Evolutionary conservation across 1,140 invertebrate genomes (phyloP).

Genomic region (Pseudomyrmex sp.): DNA sequence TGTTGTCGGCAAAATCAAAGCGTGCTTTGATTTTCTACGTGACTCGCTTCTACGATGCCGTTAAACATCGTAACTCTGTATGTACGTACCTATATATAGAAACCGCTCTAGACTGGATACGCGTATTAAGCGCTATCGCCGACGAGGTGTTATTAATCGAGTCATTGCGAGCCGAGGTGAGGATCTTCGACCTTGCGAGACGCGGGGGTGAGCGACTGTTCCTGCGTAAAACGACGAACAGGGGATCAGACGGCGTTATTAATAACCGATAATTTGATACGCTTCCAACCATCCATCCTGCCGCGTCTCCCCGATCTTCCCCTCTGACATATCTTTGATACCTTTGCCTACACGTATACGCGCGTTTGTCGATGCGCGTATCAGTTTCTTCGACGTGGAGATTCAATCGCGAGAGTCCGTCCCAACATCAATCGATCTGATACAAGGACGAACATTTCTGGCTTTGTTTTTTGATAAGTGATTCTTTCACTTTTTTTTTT

Average conservation of each 20-base stretch:
- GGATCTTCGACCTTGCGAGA: constrained; percentile 67
- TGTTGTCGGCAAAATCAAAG: constrained; percentile 80
- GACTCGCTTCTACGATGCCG: constrained; percentile 39
- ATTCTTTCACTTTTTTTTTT: background rate
- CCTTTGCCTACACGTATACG: background rate
- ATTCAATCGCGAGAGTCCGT: constrained; percentile 39
- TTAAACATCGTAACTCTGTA: constrained; percentile 51
- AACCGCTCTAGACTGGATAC: constrained; percentile 62
- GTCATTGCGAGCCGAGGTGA: constrained; percentile 80
- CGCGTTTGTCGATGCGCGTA: background rate
- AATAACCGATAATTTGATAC: constrained; percentile 83
- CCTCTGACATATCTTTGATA: constrained; percentile 48
- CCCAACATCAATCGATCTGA: constrained; percentile 31
- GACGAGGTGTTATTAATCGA: constrained; percentile 83
- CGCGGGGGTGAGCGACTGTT: constrained; percentile 48
- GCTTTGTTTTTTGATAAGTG: background rate
- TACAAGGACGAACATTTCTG: constrained; percentile 8
- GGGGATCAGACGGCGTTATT: constrained; percentile 76
- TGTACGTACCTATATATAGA: constrained; percentile 45
- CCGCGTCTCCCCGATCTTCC: constrained; percentile 67
- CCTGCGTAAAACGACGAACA: constrained; percentile 41
- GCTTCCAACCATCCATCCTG: constrained; percentile 75
- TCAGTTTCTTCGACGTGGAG: constrained; percentile 20
- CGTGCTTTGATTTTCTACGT: constrained; percentile 46
- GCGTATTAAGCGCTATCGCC: constrained; percentile 74